Evolutionary conservation across 2,797 vertebrate genomes (phyloP), one percentile per base, ranked within the genome.

Genomic region (Tympanoctomys barrerae): DNA sequence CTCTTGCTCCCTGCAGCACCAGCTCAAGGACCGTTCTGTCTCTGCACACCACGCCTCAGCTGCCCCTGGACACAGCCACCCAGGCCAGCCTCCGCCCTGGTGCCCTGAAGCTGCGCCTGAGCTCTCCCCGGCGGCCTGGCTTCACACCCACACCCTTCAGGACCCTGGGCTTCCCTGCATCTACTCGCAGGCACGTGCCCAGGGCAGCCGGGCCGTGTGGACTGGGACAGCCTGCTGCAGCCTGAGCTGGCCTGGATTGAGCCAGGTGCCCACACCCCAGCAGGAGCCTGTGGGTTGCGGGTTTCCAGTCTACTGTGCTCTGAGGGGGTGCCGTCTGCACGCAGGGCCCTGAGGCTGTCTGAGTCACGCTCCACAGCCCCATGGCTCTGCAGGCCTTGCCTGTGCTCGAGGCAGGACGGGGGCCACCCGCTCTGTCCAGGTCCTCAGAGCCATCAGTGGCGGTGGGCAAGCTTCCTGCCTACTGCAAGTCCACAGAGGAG

Each of bases 21-120:
- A 10, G 24, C 42, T 16, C 0, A 21, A 36, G 10, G 18, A 16
- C 6, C n/a, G 1, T n/a, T 13, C 7, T n/a, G 7, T n/a, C 16
- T 33, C 66, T 36, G 66, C 33, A 14, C 1, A 70, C 22, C n/a
- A 18, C 9, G 9, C 36, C 70, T 36, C 21, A 24, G 36, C 4
- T 9, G 12, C 36, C 70, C 70, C 36, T 73, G 10, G 36, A 73
- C 70, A 42, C 13, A 31, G 31, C 66, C 66, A 13, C 39, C 70
- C 36, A 71, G 71, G 39, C 71, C 22, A 24, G 36, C 36, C 11
- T 73, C 5, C 1, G 2, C 22, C 22, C 71, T 9, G 21, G 28
- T 31, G 49, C 49, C 31, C 77, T 16, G 26, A 31, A 46, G 71
- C 39, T 54, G 77, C 2, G 9, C 42, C 24, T 13, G 2, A 75